Evolutionary conservation across 2,113 vertebrate species (phyloP), one percentile per base, ranked within the genome.

Genomic region (Balaeniceps rex): DNA sequence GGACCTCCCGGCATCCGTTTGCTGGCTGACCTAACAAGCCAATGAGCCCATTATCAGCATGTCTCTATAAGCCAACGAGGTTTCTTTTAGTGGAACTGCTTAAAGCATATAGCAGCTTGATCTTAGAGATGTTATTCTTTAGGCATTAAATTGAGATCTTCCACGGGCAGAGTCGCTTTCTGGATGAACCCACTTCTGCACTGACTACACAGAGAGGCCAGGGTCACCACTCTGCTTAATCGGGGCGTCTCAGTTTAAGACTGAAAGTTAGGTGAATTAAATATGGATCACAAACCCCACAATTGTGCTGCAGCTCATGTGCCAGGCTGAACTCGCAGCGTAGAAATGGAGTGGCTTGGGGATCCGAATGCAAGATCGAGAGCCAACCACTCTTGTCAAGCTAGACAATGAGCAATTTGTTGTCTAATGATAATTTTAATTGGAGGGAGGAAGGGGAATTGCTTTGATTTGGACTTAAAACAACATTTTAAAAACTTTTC

Each of bases 21-120:
- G 72, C 92, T 81, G 80, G 52, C 76, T 96, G 88, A 91, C 94
- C 96, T 94, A 82, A 93, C 83, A 93, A 95, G 74, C 40, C 96
- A 93, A 83, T 23, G 90, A 95, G 65, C 51, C 92, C 79, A 88
- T 92, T 97, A 91, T 75, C 85, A 93, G 85, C 55, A 12, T 6
- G 63, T 42, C 71, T 81, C 88, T 69, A 23, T 49, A 71, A 84
- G 63, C 72, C 94, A 91, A n/a, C 0, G 0, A 94, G 63, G 60
- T 8, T 80, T 75, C 87, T 86, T 93, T 83, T 15, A 90, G 79
- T 36, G 38, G 75, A 90, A 66, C 74, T 89, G n/a, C 91, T 92
- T 87, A 85, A 85, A 92, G 91, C 70, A 55, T 36, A 49, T 0
- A 71, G 80, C 54, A 79, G 81, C 40, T 94, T 88, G 68, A 93